Conservation (phyloP, 2,113 vertebrate genomes). For the Odobenus rosmarus region DNA sequence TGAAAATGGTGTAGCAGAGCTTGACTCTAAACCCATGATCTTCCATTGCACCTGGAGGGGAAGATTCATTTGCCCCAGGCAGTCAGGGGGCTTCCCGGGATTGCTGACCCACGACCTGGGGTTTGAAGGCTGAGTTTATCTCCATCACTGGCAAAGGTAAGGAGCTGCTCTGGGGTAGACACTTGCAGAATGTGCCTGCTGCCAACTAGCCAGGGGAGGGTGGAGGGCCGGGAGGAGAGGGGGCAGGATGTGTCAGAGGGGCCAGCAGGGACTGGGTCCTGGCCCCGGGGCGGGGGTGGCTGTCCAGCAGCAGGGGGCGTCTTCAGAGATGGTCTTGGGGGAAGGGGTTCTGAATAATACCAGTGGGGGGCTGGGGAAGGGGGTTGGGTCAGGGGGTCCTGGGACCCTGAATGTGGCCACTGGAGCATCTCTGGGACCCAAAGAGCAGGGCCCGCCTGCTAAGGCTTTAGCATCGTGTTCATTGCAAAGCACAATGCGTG, state of each 20-base stretch:
- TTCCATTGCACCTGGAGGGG: not conserved
- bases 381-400: not conserved
- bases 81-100: not conserved
- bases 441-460: not conserved
- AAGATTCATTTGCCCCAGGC: not conserved
- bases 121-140: not conserved
- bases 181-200: too few relatives aligned
- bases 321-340: not conserved
- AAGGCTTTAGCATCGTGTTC: fast-evolving
- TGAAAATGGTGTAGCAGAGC: not conserved
- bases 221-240: too few relatives aligned
- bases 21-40: too few relatives aligned
- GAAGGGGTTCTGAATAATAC: not conserved
- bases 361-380: not conserved
- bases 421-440: not conserved
- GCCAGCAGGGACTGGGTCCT: too few relatives aligned
- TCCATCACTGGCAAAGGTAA: too few relatives aligned
- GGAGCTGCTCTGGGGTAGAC: not conserved
- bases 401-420: fast-evolving
- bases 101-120: not conserved
- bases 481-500: fast-evolving
- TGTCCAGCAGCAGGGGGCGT: not conserved
- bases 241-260: not conserved
- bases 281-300: too few relatives aligned
- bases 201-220: not conserved